Conservation (phyloP, 2,888 invertebrate genomes). For the Alitta virens region DNA sequence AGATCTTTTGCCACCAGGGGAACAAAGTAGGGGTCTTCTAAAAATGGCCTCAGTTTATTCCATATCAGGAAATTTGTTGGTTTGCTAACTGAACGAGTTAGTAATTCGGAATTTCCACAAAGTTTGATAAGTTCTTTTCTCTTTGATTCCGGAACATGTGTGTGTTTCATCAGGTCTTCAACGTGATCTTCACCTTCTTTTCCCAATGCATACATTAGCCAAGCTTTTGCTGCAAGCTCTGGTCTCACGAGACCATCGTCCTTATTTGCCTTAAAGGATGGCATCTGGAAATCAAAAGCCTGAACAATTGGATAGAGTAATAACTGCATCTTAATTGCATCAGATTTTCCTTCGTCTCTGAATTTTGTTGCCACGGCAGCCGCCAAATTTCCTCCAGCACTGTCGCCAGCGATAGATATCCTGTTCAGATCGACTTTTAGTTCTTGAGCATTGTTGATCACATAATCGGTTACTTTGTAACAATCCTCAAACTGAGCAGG, state of each 20-base stretch:
- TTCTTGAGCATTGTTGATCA: slow-evolving; percentile 1
- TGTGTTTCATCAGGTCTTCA: slow-evolving; percentile 3
- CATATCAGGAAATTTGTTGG: background rate
- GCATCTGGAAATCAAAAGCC: slow-evolving; percentile 7
- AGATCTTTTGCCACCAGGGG: slow-evolving; percentile 38
- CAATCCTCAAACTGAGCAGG: slow-evolving; percentile 16
- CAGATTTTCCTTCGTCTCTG: background rate
- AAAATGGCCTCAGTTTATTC: background rate
- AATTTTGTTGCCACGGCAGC: slow-evolving; percentile 7
- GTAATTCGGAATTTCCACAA: background rate
- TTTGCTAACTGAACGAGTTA: background rate
- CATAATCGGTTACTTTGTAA: slow-evolving; percentile 8
- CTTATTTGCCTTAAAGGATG: slow-evolving; percentile 9
- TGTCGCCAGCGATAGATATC: slow-evolving; percentile 10
- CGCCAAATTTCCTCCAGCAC: slow-evolving; percentile 20
- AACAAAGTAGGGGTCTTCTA: slow-evolving; percentile 38
- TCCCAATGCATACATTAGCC: slow-evolving; percentile 5
- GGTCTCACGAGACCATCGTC: slow-evolving; percentile 1
- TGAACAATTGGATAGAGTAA: slow-evolving; percentile 14
- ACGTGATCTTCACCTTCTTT: background rate
- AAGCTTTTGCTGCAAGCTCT: background rate
- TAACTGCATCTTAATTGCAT: background rate
- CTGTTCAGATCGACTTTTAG: slow-evolving; percentile 9
- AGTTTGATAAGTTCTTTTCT: background rate
- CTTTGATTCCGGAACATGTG: background rate